Evolutionary conservation across 2,888 invertebrate genomes (phyloP), one percentile per base, ranked within the genome.

Genomic region (Pollenia griseotomentosa): DNA sequence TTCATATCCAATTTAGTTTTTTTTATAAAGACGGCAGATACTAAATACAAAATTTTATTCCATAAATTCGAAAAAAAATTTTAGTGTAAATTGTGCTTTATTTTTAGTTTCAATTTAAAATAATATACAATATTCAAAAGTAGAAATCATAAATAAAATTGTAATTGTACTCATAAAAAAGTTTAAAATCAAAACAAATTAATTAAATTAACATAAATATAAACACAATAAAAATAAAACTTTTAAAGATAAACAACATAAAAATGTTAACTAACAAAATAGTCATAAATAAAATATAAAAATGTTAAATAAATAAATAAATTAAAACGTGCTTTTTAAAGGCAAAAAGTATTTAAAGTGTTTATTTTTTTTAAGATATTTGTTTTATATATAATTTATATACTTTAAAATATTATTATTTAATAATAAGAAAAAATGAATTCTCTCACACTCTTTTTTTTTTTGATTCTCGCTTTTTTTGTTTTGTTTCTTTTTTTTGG

Each of bases 361-460:
- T 77, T 83, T 53, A 23, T 57, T 66, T 63, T 53, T 12, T 12
- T 65, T 42, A 19, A 23, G 16, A 63, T 63, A 46, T 48, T 53
- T 46, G 57, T 9, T 19, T 42, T 33, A 82, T 71, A 73, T 23
- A 59, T 40, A 77, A 81, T 33, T 33, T 6, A 33, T 33, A 77
- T 46, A 61, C 65, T 55, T 44, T 53, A 71, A 33, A 57, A 51
- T 71, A 51, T 63, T 74, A 42, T 23, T 33, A 51, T 65, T 59
- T 78, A 63, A 73, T 40, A n/a, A 57, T 33, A 74, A 80, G 14
- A 70, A 57, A 48, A 63, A 75, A 81, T 68, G 6, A 61, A 82
- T 68, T 84, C 87, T 87, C 87, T 87, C 87, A 87, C 87, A 84
- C 87, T 84, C 87, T 81, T 78, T 61, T 59, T 81, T 83, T 70